phyloP scores from a whole-genome alignment of 2,113 vertebrate species.

The Psammodynastes pulverulentus region DNA sequence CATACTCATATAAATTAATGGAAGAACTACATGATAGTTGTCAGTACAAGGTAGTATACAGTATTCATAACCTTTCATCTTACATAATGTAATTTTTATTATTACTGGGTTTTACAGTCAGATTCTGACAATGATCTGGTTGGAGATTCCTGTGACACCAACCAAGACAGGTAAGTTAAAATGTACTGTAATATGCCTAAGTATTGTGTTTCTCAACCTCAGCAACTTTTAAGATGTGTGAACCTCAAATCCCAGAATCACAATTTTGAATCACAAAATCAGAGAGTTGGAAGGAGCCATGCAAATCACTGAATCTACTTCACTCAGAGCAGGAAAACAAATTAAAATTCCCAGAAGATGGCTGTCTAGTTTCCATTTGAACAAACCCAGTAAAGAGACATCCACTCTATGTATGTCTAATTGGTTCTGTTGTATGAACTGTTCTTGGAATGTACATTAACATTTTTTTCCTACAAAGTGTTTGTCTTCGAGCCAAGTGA shows the following conservation, averaged over 20 bases:
- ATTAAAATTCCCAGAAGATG: neutral
- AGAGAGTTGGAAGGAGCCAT: neutral
- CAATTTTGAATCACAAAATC: neutral
- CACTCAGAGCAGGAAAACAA: neutral
- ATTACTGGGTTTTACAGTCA: conserved; percentile 73
- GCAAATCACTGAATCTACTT: neutral
- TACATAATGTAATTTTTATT: conserved; percentile 22
- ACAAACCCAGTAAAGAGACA: neutral
- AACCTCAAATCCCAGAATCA: neutral
- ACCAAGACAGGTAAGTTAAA: conserved; percentile 90
- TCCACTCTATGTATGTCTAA: neutral
- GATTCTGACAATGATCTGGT: conserved; percentile 93
- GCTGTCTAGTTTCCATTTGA: neutral
- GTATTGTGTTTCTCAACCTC: neutral
- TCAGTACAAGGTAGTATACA: conserved; percentile 14
- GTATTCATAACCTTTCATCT: neutral
- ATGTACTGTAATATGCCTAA: neutral
- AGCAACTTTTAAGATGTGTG: neutral
- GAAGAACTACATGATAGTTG: neutral
- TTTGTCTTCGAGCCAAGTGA: neutral
- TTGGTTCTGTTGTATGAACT: neutral
- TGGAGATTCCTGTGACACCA: conserved; percentile 95
- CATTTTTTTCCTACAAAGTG: neutral
- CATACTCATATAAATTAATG: neutral
- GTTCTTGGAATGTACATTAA: neutral